Percentiles rank a stretch among this genome's conserved stretches.
phyloP scores from a whole-genome alignment of 2,113 vertebrate genomes.

The Corythornis madagascariensis region DNA sequence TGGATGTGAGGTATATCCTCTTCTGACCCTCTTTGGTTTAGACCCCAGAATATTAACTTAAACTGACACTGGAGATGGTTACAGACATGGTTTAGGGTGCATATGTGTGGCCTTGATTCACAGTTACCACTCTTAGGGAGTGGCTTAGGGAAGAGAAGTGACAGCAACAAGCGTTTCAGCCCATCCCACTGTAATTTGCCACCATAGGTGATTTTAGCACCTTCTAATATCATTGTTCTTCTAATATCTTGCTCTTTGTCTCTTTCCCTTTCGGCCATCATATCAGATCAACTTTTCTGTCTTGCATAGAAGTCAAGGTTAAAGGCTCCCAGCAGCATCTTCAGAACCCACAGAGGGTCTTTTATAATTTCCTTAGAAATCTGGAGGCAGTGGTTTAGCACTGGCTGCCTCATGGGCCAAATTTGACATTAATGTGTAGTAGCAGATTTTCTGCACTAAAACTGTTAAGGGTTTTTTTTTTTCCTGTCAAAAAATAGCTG shows the following conservation, averaged over 20 bases:
- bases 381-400: neutral
- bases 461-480: neutral
- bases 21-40: neutral
- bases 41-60: neutral
- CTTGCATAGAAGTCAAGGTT: neutral
- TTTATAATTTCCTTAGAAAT: neutral
- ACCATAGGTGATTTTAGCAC: neutral
- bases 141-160: neutral
- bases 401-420: neutral
- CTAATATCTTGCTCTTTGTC: neutral
- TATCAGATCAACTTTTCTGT: neutral
- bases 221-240: neutral
- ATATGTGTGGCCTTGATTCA: neutral
- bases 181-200: neutral
- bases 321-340: neutral
- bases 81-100: neutral
- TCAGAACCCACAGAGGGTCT: neutral
- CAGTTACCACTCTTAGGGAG: neutral
- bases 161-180: neutral
- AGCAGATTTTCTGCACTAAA: constrained; percentile 30
- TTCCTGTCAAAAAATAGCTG: neutral
- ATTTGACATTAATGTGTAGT: neutral
- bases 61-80: neutral
- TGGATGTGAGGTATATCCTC: neutral
- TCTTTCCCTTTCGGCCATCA: neutral